These are phyloP conservation scores for Casuarius casuarius DNA, from an alignment of 2,113 vertebrate species.

Conservation along the genomic window DNA sequence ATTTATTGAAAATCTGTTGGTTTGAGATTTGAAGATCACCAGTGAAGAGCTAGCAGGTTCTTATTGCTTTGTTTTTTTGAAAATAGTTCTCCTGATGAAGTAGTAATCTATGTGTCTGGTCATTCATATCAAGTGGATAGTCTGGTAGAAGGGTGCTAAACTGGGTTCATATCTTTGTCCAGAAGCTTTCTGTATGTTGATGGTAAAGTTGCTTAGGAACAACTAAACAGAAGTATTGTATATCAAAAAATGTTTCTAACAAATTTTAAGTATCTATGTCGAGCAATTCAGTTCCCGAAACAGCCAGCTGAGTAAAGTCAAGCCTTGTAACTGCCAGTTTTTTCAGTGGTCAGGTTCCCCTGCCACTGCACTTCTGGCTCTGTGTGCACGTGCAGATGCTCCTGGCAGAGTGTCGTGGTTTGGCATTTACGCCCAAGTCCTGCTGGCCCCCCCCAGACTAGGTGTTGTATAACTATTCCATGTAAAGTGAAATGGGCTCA, in stretches of 20 bases:
- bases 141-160: background rate
- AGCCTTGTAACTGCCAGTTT: background rate
- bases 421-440: background rate
- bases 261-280: background rate
- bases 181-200: background rate
- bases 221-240: background rate
- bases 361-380: background rate
- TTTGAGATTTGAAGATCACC: background rate
- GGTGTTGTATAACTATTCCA: background rate
- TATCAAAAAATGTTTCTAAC: background rate
- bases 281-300: background rate
- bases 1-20: background rate
- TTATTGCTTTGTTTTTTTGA: background rate
- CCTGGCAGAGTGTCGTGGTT: background rate
- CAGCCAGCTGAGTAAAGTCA: background rate
- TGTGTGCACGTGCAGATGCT: background rate
- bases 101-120: background rate
- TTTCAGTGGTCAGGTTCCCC: background rate
- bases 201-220: background rate
- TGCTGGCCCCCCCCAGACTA: fast-evolving
- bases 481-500: background rate
- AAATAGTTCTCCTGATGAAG: background rate
- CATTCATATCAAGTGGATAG: background rate
- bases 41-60: background rate
- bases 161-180: background rate